Percentiles rank a stretch among this genome's conserved stretches.
Evolutionary conservation across 2,888 invertebrate species (phyloP).

Genomic region (Chaetoderma sp.): DNA sequence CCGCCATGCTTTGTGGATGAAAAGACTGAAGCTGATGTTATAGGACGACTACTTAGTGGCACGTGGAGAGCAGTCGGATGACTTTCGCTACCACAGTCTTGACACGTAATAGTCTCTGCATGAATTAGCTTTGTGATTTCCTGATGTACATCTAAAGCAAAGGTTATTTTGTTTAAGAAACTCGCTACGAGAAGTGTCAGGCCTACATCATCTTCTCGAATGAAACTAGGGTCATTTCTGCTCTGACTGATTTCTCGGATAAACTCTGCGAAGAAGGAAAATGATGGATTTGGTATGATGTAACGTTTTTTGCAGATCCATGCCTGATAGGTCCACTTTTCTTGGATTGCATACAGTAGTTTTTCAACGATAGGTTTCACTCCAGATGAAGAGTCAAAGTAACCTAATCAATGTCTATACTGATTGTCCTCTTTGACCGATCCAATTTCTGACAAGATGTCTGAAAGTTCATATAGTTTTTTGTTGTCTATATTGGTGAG

Average conservation of each 20-base stretch:
- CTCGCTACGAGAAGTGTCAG: too few relatives aligned
- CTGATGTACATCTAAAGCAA: conserved; percentile 24
- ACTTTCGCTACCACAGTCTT: conserved; percentile 21
- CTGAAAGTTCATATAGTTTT: conserved; percentile 28
- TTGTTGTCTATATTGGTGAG: conserved; percentile 17
- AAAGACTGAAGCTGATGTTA: too few relatives aligned
- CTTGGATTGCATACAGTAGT: conserved; percentile 22
- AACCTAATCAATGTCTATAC: conserved; percentile 16
- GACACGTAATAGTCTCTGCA: conserved; percentile 27
- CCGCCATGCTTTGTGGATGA: conserved; percentile 5
- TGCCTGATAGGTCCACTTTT: conserved; percentile 18
- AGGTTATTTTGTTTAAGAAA: conserved; percentile 20
- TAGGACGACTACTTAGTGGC: too few relatives aligned
- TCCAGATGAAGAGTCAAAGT: conserved; percentile 31
- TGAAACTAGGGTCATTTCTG: conserved; percentile 25
- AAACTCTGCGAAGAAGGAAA: conserved; percentile 23
- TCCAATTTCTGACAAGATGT: conserved; percentile 27
- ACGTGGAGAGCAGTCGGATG: conserved; percentile 27
- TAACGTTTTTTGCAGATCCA: conserved; percentile 17
- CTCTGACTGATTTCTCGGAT: conserved; percentile 14
- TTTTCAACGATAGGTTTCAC: conserved; percentile 26
- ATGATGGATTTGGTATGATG: conserved; percentile 26
- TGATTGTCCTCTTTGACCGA: conserved; percentile 19
- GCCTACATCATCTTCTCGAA: not conserved
- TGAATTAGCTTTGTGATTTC: conserved; percentile 13